Evolutionary conservation across 2,113 vertebrate genomes (phyloP).

Genomic region (Aepyceros melampus): DNA sequence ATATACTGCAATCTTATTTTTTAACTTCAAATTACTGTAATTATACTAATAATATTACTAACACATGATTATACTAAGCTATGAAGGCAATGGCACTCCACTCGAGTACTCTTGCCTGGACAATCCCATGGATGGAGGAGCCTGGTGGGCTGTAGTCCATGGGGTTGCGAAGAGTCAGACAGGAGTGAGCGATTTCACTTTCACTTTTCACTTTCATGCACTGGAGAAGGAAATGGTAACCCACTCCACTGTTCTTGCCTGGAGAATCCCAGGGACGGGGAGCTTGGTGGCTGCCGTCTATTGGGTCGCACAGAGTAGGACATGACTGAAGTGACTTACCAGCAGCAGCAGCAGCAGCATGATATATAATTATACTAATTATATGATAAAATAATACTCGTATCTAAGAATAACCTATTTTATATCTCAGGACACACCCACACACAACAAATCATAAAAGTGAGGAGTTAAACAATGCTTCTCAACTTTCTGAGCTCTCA

Average conservation of each 20-base stretch:
- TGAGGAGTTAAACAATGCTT: background rate
- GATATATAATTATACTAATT: background rate
- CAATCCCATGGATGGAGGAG: too few relatives aligned
- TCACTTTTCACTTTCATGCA: too few relatives aligned
- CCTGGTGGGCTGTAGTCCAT: too few relatives aligned
- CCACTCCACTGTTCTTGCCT: too few relatives aligned
- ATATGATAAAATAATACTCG: background rate
- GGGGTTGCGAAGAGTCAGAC: rapidly evolving
- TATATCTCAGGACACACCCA: background rate
- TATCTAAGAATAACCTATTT: background rate
- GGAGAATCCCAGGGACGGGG: too few relatives aligned
- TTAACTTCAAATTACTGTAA: background rate
- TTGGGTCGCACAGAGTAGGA: too few relatives aligned
- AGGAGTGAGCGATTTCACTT: too few relatives aligned
- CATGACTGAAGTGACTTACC: too few relatives aligned
- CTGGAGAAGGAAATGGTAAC: too few relatives aligned
- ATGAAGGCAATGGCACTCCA: background rate
- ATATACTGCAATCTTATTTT: background rate
- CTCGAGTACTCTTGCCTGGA: too few relatives aligned
- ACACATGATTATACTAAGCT: background rate
- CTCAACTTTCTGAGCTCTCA: background rate
- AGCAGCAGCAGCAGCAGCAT: too few relatives aligned
- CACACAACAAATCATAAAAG: background rate
- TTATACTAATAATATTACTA: background rate
- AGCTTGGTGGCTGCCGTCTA: too few relatives aligned